Evolutionary conservation across 2,113 vertebrate species (phyloP), one percentile per base, ranked within the genome.

Genomic region (Bubo blakistoni): DNA sequence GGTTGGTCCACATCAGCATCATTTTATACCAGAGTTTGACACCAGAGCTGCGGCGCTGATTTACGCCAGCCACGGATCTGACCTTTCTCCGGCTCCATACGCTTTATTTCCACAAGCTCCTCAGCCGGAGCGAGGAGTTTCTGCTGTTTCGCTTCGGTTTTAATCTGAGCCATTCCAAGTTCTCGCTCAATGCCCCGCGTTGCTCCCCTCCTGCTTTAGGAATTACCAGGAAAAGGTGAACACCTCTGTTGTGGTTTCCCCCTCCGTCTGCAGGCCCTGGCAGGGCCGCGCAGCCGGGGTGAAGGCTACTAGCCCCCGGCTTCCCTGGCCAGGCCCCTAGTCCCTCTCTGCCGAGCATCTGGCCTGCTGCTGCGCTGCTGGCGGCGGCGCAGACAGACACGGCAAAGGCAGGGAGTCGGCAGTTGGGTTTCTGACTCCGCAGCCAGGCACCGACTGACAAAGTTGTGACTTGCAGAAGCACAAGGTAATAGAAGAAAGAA

Each of bases 161-260:
- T 8, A 18, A 6, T 5, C n/a, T 3, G 17, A 34, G 30, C 2
- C 10, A 1, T 8, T 9, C 7, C 67, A 3, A 27, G 63, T 14
- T 47, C 67, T 2, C 0, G 2, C 47, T 6, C 44, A 1, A 3
- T 3, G 27, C 54, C 63, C 36, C 20, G 1, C 16, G 0, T 8
- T 5, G 3, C 58, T 27, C 44, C 42, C 21, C 36, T 27, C 26
- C 29, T 7, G 69, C 25, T 2, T 3, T 2, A 3, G 6, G 34
- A 4, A 9, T 19, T 2, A 2, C 29, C 20, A 3, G 42, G 52
- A 3, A 29, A 5, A 25, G 57, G 40, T 10, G 55, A 25, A 34
- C 24, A 4, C 24, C 54, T 4, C 51, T 26, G 10, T 1, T 3
- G 3, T 7, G 51, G 11, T 26, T 17, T 46, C 29, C 54, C 5